Evolutionary conservation across 2,113 vertebrate genomes (phyloP).

Genomic region (Phalacrocorax carbo): DNA sequence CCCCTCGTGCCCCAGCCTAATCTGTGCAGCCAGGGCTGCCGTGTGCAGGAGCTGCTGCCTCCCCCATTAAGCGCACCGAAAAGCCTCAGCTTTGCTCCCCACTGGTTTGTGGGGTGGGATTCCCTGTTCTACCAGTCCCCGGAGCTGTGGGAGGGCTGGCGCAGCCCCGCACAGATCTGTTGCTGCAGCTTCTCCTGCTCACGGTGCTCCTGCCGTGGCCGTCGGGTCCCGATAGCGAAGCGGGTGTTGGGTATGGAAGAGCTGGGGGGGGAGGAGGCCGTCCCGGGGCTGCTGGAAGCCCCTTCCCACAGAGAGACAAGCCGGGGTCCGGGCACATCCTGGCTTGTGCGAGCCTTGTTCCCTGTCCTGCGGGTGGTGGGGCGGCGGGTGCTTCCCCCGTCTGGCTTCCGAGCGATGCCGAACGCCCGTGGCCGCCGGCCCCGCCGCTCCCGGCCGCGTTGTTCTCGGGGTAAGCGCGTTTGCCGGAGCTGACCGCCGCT

Average conservation of each 20-base stretch:
- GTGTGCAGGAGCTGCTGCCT: not conserved
- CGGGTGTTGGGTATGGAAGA: not conserved
- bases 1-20: no score
- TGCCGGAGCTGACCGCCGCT: rapidly evolving
- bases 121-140: not conserved
- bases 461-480: no score
- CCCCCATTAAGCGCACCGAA: no score
- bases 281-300: not conserved
- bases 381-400: no score
- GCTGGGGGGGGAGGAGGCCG: not conserved
- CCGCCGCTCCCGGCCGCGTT: no score
- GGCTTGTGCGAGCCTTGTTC: not conserved
- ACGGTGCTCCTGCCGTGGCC: not conserved
- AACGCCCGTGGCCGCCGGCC: no score
- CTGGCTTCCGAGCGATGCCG: no score
- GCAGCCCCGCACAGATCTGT: not conserved
- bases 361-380: no score
- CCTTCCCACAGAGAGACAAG: not conserved
- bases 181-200: not conserved
- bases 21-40: no score
- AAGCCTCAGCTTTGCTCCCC: not conserved
- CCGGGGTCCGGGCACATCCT: rapidly evolving
- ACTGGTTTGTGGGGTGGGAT: not conserved
- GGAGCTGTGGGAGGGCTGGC: not conserved
- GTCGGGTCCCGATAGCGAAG: not conserved